phyloP scores from a whole-genome alignment of 64 coral and sea anemone genomes.

The Trachythela sp. region DNA sequence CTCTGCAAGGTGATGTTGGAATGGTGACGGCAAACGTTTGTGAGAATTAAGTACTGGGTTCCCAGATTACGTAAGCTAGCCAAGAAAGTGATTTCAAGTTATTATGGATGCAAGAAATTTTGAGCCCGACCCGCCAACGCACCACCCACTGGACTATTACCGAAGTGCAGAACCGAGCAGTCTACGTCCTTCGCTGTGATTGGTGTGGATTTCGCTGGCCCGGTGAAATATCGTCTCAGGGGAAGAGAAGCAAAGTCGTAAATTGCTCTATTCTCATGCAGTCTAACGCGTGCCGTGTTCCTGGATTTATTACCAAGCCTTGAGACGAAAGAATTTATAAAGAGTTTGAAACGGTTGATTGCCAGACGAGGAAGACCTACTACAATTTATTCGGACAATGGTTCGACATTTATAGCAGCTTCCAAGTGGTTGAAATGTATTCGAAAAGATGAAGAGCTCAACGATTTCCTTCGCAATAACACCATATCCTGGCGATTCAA shows the following conservation, averaged over 20 bases:
- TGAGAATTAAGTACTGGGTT: neutral
- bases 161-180: neutral
- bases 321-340: neutral
- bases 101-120: neutral
- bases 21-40: neutral
- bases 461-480: neutral
- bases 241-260: neutral
- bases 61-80: neutral
- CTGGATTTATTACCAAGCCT: neutral
- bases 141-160: neutral
- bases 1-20: neutral
- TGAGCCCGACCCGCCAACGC: neutral
- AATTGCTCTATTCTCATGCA: neutral
- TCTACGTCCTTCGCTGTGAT: neutral
- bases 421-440: neutral
- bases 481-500: neutral
- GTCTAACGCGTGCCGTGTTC: neutral
- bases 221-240: neutral
- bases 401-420: neutral
- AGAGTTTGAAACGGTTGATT: neutral
- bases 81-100: neutral
- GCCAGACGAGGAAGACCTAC: neutral
- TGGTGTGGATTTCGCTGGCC: neutral
- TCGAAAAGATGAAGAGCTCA: neutral
- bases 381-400: constrained; percentile 12